Conservation (phyloP, 2,888 invertebrate species). For the Erebia epiphron region DNA sequence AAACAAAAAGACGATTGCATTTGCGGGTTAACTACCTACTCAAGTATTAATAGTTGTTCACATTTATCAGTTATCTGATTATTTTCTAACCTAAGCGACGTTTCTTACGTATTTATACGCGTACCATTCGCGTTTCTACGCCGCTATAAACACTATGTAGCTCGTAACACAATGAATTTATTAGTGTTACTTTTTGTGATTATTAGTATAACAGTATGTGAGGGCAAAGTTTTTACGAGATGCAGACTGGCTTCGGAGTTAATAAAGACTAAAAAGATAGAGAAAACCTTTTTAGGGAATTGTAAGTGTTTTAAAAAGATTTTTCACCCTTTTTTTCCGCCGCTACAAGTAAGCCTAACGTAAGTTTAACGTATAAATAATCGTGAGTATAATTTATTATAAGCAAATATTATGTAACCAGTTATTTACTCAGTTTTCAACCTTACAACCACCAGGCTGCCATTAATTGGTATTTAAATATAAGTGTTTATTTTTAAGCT, state of each 20-base stretch:
- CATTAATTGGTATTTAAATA: background rate
- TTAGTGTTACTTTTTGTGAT: conserved; percentile 29
- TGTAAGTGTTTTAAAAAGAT: conserved; percentile 52
- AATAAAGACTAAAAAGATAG: conserved; percentile 47
- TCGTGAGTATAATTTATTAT: too few species aligned
- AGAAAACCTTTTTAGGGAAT: conserved; percentile 58
- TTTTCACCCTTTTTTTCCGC: too few species aligned
- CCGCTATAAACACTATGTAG: conserved; percentile 8
- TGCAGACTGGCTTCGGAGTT: conserved; percentile 54
- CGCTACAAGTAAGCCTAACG: too few species aligned
- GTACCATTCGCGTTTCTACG: conserved; percentile 9
- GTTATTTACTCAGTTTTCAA: too few species aligned
- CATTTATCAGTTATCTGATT: conserved; percentile 29
- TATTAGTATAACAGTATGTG: conserved; percentile 31
- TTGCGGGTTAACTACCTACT: conserved; percentile 16
- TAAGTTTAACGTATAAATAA: too few species aligned
- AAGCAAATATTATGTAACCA: too few species aligned
- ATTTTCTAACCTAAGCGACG: conserved; percentile 19
- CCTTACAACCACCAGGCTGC: too few species aligned
- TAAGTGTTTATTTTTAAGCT: too few species aligned
- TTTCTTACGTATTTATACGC: background rate
- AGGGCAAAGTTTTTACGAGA: conserved; percentile 54
- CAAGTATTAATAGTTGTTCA: conserved; percentile 19
- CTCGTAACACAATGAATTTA: conserved; percentile 29
- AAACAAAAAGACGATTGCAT: conserved; percentile 2